Percentiles rank a stretch among this genome's conserved stretches.
phyloP scores from a whole-genome alignment of 2,888 invertebrate genomes.

The Drosophila phalerata region DNA sequence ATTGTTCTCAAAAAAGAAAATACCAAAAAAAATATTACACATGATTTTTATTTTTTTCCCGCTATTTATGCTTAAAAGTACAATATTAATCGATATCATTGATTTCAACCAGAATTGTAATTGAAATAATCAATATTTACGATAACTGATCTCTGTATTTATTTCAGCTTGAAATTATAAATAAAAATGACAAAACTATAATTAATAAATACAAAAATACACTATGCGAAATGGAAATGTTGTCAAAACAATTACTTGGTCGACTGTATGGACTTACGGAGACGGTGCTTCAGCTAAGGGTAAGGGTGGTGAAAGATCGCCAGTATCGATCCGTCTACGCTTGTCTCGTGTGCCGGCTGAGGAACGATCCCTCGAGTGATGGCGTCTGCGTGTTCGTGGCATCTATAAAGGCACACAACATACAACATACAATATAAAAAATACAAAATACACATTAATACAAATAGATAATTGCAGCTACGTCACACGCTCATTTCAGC shows the following conservation, averaged over 20 bases:
- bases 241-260: neutral
- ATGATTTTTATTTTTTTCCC: too few species aligned
- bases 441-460: constrained; percentile 14
- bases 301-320: constrained; percentile 85
- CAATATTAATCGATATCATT: too few species aligned
- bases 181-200: neutral
- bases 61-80: too few species aligned
- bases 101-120: too few species aligned
- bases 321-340: constrained; percentile 89
- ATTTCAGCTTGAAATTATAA: neutral
- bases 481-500: constrained; percentile 39
- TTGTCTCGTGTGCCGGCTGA: constrained; percentile 87
- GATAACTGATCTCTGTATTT: too few species aligned
- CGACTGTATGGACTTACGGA: constrained; percentile 80
- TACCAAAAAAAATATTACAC: too few species aligned
- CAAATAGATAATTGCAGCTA: constrained; percentile 14
- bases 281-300: constrained; percentile 80
- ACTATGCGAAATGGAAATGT: neutral
- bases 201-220: neutral
- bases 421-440: constrained; percentile 12
- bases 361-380: constrained; percentile 89
- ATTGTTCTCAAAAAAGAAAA: too few species aligned
- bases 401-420: constrained; percentile 86
- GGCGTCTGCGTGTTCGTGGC: constrained; percentile 93
- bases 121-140: too few species aligned